Evolutionary conservation across 2,113 vertebrate species (phyloP), one percentile per base, ranked within the genome.

Genomic region (Chrysochloris asiatica): DNA sequence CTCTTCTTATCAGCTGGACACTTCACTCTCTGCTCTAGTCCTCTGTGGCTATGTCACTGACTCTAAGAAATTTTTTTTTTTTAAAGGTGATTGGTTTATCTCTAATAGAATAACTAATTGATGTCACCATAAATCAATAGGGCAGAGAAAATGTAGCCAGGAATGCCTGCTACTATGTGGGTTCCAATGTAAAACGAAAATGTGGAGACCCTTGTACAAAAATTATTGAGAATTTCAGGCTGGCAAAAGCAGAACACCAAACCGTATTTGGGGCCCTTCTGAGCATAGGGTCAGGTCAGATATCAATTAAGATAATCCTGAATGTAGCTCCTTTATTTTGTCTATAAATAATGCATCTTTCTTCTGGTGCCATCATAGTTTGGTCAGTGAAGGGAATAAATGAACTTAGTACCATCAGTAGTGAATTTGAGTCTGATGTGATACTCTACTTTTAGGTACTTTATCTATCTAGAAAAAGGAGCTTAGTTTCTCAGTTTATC

Each of bases 371-470:
- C 24, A n/a, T 79, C 11, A 26, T 7, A 12, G 7, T 69, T 24
- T 36, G 19, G 6, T 78, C 52, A 47, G 52, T 14, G 43, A 89
- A 45, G 54, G 3, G 5, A 14, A n/a, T 43, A 87, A 8, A 13
- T 38, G 65, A 67, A 79, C 45, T 86, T 86, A 75, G 41, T 71
- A 43, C 16, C 84, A 81, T 65, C 71, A 91, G 50, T 41, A 71
- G 13, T 87, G 73, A 59, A 38, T 93, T 54, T 88, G 67, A 33
- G 21, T 78, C 61, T 77, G 43, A 43, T 54, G 26, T 85, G 72
- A 45, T 45, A 22, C 85, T 50, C 47, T 82, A 6, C 12, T 63
- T 71, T 67, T 67, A 73, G n/a, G 47, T 33, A 52, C 36, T 61
- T 63, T 24, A 2, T 41, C 9, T 61, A 22, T 86, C 17, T 19